These are phyloP conservation scores for Lathronympha strigana DNA, from an alignment of 2,888 invertebrate species.

Conservation along the genomic window DNA sequence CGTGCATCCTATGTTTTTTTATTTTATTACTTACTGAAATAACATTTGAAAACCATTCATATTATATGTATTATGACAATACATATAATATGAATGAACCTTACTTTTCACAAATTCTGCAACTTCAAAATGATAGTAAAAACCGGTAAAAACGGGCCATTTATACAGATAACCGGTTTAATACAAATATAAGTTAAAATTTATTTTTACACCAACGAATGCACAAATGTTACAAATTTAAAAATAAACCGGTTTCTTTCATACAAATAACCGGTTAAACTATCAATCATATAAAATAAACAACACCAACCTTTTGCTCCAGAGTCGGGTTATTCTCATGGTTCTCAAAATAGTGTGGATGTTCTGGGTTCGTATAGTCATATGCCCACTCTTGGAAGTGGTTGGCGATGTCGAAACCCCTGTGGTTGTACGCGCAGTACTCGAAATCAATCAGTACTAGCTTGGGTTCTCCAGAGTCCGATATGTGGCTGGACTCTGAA, in stretches of 20 bases:
- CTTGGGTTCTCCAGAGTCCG: constrained; percentile 82
- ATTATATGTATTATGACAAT: constrained; percentile 35
- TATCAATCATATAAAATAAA: constrained; percentile 6
- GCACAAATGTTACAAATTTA: not conserved
- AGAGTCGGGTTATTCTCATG: constrained; percentile 88
- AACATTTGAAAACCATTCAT: constrained; percentile 26
- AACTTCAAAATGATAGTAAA: constrained; percentile 52
- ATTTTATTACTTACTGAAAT: no score
- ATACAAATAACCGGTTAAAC: not conserved
- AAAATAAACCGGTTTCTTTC: not conserved
- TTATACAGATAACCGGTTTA: not conserved
- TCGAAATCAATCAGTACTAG: constrained; percentile 96
- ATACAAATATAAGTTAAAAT: not conserved
- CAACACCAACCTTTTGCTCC: constrained; percentile 88
- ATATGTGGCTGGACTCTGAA: constrained; percentile 63
- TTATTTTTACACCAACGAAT: no score
- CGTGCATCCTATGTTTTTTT: no score
- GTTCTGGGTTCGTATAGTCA: constrained; percentile 91
- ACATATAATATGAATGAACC: no score
- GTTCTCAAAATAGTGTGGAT: constrained; percentile 90
- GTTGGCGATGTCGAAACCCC: constrained; percentile 97
- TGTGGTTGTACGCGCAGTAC: constrained; percentile 95
- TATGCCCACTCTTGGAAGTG: constrained; percentile 97
- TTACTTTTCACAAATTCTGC: constrained; percentile 49
- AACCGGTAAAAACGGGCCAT: not conserved